Conservation (phyloP, 2,888 invertebrate genomes). For the Gnatocerus cornutus region DNA sequence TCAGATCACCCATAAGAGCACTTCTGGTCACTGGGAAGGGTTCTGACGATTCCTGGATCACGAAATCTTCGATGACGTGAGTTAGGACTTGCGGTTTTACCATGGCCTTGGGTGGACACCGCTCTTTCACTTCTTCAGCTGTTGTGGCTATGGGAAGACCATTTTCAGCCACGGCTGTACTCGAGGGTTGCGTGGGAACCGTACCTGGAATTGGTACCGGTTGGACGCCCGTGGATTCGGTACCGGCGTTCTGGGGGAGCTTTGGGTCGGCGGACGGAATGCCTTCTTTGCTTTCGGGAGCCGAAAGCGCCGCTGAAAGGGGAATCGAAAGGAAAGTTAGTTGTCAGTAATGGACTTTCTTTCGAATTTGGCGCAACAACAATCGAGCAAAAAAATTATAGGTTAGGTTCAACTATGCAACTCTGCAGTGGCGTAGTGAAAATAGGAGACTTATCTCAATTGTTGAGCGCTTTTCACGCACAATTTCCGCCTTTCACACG, state of each 20-base stretch:
- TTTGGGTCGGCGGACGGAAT: slow-evolving; percentile 53
- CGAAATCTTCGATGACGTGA: slow-evolving; percentile 97
- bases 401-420: too few species aligned
- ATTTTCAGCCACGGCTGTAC: slow-evolving; percentile 57
- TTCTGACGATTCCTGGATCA: slow-evolving; percentile 95
- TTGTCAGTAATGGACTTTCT: too few species aligned
- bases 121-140: slow-evolving; percentile 69
- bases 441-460: too few species aligned
- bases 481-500: too few species aligned
- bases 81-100: slow-evolving; percentile 96
- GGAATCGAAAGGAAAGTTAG: not conserved
- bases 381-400: too few species aligned
- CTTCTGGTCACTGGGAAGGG: slow-evolving; percentile 86
- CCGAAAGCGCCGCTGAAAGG: not conserved
- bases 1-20: slow-evolving; percentile 68
- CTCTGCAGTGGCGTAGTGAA: too few species aligned
- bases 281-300: slow-evolving; percentile 12
- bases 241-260: slow-evolving; percentile 40
- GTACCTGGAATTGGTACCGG: slow-evolving; percentile 68
- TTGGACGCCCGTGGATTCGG: slow-evolving; percentile 60
- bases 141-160: slow-evolving; percentile 67
- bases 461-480: too few species aligned
- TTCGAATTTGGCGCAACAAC: slow-evolving; percentile 5
- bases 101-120: slow-evolving; percentile 89
- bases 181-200: slow-evolving; percentile 61